Conservation (phyloP, 2,797 vertebrate genomes). For the Xerus rutilus region DNA sequence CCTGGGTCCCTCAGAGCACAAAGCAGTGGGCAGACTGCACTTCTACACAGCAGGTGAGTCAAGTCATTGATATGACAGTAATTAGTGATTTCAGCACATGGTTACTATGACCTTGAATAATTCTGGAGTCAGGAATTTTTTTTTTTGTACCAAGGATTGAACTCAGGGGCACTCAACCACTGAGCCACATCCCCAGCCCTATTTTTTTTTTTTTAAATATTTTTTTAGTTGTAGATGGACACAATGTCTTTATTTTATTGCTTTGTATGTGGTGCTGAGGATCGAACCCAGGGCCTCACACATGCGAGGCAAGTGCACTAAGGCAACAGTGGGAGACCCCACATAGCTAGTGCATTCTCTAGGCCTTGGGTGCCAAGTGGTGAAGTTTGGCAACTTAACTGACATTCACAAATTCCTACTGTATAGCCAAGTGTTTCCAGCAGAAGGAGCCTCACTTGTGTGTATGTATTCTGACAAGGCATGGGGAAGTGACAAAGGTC, state of each 20-base stretch:
- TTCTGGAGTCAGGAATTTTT: background rate
- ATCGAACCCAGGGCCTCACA: no score
- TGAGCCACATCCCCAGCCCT: no score
- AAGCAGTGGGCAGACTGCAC: rapidly evolving
- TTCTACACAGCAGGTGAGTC: background rate
- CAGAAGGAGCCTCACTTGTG: background rate
- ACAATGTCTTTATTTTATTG: no score
- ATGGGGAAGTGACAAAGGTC: background rate
- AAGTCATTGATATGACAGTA: background rate
- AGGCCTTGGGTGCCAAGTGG: background rate
- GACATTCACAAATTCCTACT: background rate
- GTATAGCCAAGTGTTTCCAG: background rate
- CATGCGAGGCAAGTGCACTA: no score
- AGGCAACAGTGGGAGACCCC: background rate
- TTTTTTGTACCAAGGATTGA: no score
- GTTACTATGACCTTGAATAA: background rate
- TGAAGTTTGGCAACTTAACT: no score
- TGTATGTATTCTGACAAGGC: background rate
- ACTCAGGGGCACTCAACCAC: no score
- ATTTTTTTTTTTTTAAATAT: no score
- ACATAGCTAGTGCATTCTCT: background rate
- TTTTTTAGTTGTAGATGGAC: no score
- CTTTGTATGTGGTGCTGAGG: no score
- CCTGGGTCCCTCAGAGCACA: background rate
- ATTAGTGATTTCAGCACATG: background rate